These are phyloP conservation scores for Cephus nigrinus DNA, from an alignment of 2,888 invertebrate genomes.

Conservation along the genomic window DNA sequence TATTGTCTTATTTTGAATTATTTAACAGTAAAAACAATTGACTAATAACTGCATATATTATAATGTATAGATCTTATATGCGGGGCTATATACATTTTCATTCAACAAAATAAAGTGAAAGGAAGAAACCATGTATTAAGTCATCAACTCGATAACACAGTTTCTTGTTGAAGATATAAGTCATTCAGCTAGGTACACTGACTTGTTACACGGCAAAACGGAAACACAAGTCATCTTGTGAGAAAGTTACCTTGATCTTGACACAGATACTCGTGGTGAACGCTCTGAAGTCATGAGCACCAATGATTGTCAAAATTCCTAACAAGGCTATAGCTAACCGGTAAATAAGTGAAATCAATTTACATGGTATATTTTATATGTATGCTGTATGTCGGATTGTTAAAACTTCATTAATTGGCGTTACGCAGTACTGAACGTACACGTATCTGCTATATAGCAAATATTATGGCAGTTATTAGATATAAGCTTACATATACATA, in stretches of 20 bases:
- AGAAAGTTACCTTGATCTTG: slow-evolving; percentile 8
- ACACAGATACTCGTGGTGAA: background rate
- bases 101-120: too few species aligned
- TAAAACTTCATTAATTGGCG: background rate
- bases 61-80: background rate
- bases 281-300: background rate
- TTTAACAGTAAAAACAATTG: background rate
- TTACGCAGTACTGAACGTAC: background rate
- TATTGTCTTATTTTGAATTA: background rate
- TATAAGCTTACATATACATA: background rate
- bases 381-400: background rate
- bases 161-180: background rate
- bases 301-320: background rate
- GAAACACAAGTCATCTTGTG: background rate
- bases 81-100: background rate
- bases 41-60: background rate
- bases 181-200: background rate
- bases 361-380: background rate
- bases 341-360: background rate
- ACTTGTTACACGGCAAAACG: background rate
- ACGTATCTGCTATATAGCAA: background rate
- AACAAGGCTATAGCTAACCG: too few species aligned
- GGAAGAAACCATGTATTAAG: background rate
- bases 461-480: background rate
- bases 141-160: background rate